A percentile compares a stretch with the other conserved stretches of the same genome.
These are phyloP conservation scores for Podarcis muralis DNA, from an alignment of 2,113 vertebrate species.

Conservation along the genomic window DNA sequence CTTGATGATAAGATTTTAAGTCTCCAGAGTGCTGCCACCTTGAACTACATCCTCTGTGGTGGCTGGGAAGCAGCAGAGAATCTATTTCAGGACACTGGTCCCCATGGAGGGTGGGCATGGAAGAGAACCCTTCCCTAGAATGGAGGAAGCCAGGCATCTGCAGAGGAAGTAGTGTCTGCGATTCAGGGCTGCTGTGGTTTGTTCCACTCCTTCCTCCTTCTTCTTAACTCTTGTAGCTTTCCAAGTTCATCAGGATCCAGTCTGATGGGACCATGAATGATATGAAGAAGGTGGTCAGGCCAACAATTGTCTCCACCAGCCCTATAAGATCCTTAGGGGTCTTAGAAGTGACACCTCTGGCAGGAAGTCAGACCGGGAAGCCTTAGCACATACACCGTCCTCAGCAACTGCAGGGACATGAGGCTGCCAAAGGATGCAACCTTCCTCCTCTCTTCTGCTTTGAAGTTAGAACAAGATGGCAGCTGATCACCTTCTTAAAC, in stretches of 20 bases:
- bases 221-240: constrained; percentile 62
- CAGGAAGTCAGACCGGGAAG: too few species aligned
- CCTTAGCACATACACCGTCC: too few species aligned
- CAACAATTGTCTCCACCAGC: constrained; percentile 34
- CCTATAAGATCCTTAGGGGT: too few species aligned
- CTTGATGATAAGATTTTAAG: neutral
- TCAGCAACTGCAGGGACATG: too few species aligned
- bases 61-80: neutral
- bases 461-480: too few species aligned
- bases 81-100: neutral
- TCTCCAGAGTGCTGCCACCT: neutral
- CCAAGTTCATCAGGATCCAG: constrained; percentile 67
- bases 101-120: constrained; percentile 30
- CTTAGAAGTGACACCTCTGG: too few species aligned
- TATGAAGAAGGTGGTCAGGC: constrained; percentile 50
- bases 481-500: too few species aligned
- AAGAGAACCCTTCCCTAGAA: neutral
- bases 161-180: neutral
- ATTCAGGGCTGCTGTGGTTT: neutral
- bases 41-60: neutral
- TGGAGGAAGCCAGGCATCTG: neutral
- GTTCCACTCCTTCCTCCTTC: constrained; percentile 53
- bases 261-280: constrained; percentile 50
- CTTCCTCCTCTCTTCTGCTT: too few species aligned
- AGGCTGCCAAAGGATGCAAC: too few species aligned